A percentile compares a stretch with the other conserved stretches of the same genome.
Conservation (phyloP, 2,797 vertebrate species). For the Coilia nasus region DNA sequence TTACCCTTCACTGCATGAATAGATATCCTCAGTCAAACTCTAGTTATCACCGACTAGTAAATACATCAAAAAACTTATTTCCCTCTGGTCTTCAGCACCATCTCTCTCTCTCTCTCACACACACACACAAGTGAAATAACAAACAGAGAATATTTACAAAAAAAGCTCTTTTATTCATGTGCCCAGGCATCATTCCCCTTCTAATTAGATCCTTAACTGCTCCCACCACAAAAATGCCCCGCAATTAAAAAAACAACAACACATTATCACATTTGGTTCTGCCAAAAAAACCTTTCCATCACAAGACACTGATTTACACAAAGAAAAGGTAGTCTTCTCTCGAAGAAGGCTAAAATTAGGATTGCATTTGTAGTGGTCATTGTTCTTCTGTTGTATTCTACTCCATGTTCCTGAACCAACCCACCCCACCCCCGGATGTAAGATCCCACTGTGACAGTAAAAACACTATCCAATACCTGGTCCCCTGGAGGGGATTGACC, state of each 20-base stretch:
- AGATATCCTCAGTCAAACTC: too few relatives aligned
- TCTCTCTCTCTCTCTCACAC: neutral
- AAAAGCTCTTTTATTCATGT: neutral
- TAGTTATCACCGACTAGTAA: too few relatives aligned
- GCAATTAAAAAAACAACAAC: neutral
- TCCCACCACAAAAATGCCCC: neutral
- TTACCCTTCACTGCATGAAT: too few relatives aligned
- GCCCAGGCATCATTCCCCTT: neutral
- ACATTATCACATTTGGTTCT: constrained; percentile 1
- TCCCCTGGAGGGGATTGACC: too few relatives aligned
- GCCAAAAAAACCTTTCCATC: neutral
- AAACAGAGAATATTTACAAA: neutral
- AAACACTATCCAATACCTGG: too few relatives aligned
- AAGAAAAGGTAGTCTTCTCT: neutral
- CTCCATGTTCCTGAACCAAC: neutral
- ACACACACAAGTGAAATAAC: neutral
- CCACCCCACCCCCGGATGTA: too few relatives aligned
- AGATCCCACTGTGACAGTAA: too few relatives aligned
- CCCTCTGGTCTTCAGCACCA: too few relatives aligned
- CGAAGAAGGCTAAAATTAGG: neutral
- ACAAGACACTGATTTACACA: neutral
- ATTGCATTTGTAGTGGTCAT: constrained; percentile 7
- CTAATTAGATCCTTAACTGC: neutral
- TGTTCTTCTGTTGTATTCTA: neutral
- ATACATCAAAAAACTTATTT: too few relatives aligned